Base-by-base conservation (phyloP, 2,113 vertebrate genomes). In the Poecile atricapillus region DNA sequence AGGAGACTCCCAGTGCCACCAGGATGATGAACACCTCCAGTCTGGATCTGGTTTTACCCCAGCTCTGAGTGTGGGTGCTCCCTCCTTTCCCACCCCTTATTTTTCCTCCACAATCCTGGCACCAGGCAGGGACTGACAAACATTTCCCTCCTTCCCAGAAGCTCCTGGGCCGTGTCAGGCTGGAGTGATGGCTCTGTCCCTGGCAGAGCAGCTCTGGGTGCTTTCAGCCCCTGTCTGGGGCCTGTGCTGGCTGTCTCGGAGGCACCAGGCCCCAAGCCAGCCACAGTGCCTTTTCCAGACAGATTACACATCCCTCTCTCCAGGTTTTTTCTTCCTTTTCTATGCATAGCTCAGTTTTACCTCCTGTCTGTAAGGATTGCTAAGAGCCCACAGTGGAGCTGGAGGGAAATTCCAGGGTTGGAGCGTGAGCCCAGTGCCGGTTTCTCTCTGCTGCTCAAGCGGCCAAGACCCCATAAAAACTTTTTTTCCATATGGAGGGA, bases 211-310 rank as follows among this genome's bases (percentile, higher is more conserved):
- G 52, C 52, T 80, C 91, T 56, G 1, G 4, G 25, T 46, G 52
- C 90, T 97, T 83, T 77, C 91, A 90, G 53, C 46, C 90, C 27
- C 83, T 41, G 58, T 50, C 84, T 91, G 5, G 1, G 74, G 33
- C 71, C 79, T 43, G 70, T 65, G 59, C 63, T 86, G 91, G 78
- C 94, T 93, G 74, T 58, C 71, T 69, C 55, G 0, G 2, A 88
- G 94, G 68, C 5, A 2, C 68, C 86, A 86, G 91, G 90, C 86
- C 27, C 68, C 0, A 27, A 14, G 90, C 95, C 94, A 97, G 59
- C 78, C 23, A 68, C 2, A 4, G 24, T 1, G 35, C 56, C 87
- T 94, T 90, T 96, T 88, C 69, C 91, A 90, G 94, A 39, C 11
- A 0, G 35, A 85, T 93, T 74, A 47, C 95, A 83, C 90, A 77